phyloP scores from a whole-genome alignment of 2,888 invertebrate species.

The Acrobeloides nanus region DNA sequence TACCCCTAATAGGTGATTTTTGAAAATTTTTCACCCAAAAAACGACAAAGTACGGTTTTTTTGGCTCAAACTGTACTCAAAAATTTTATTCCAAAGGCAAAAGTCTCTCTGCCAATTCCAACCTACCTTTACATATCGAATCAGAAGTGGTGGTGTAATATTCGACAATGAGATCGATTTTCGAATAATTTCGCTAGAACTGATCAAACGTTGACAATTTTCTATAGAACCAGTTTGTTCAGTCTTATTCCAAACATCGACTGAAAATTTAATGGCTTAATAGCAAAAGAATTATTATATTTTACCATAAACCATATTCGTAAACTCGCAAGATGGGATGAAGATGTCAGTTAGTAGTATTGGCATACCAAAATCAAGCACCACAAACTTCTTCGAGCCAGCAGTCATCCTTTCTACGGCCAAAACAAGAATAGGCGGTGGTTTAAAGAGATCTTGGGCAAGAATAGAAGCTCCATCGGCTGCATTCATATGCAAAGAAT shows the following conservation, averaged over 20 bases:
- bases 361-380: slow-evolving; percentile 80
- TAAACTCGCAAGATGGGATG: slow-evolving; percentile 56
- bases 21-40: too few relatives aligned
- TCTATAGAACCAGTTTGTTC: slow-evolving; percentile 67
- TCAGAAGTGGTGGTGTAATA: slow-evolving; percentile 80
- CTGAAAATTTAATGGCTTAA: too few relatives aligned
- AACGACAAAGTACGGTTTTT: too few relatives aligned
- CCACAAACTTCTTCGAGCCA: slow-evolving; percentile 54
- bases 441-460: slow-evolving; percentile 65
- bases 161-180: slow-evolving; percentile 78
- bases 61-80: too few relatives aligned
- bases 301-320: slow-evolving; percentile 74
- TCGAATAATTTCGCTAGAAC: slow-evolving; percentile 74
- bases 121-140: slow-evolving; percentile 62
- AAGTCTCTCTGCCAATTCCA: too few relatives aligned
- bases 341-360: slow-evolving; percentile 74
- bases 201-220: slow-evolving; percentile 73
- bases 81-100: too few relatives aligned
- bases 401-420: slow-evolving; percentile 75
- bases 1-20: too few relatives aligned
- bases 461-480: too few relatives aligned
- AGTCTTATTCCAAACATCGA: slow-evolving; percentile 80
- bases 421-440: slow-evolving; percentile 72
- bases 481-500: too few relatives aligned
- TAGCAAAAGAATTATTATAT: too few relatives aligned